A percentile compares a stretch with the other conserved stretches of the same genome.
phyloP scores from a whole-genome alignment of 2,888 invertebrate genomes.

The Rhamnusium bicolor region DNA sequence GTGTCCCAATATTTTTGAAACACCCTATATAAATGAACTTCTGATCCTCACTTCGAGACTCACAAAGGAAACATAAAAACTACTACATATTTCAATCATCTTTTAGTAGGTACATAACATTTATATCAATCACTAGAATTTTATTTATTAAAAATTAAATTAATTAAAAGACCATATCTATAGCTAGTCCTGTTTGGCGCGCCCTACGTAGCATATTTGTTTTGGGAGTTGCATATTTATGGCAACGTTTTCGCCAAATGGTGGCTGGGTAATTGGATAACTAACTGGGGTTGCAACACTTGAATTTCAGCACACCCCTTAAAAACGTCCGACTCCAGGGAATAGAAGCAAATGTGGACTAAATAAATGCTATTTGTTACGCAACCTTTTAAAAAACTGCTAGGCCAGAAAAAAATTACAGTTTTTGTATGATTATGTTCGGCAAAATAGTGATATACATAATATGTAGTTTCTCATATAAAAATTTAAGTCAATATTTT shows the following conservation, averaged over 20 bases:
- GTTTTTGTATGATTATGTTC: too few species aligned
- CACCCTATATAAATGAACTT: too few species aligned
- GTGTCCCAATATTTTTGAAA: too few species aligned
- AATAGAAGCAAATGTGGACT: conserved; percentile 34
- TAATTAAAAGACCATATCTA: not conserved
- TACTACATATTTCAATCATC: too few species aligned
- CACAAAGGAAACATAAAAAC: too few species aligned
- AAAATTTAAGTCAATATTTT: too few species aligned
- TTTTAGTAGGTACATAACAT: too few species aligned
- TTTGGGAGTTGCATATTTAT: conserved; percentile 11
- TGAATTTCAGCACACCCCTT: conserved; percentile 14
- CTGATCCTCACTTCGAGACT: too few species aligned
- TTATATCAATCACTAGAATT: too few species aligned
- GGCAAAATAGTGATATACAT: too few species aligned
- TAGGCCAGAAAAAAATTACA: not conserved
- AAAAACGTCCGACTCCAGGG: conserved; percentile 8
- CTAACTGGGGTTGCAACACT: conserved; percentile 32
- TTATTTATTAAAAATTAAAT: too few species aligned
- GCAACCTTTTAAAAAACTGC: not conserved
- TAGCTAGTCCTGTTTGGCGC: not conserved
- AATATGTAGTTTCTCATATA: too few species aligned
- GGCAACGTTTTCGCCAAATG: conserved; percentile 25
- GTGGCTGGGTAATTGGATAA: conserved; percentile 33
- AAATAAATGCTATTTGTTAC: conserved; percentile 37
- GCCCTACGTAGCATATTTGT: conserved; percentile 20